phyloP scores from a whole-genome alignment of 2,888 invertebrate species.

The Phorcus lineatus region DNA sequence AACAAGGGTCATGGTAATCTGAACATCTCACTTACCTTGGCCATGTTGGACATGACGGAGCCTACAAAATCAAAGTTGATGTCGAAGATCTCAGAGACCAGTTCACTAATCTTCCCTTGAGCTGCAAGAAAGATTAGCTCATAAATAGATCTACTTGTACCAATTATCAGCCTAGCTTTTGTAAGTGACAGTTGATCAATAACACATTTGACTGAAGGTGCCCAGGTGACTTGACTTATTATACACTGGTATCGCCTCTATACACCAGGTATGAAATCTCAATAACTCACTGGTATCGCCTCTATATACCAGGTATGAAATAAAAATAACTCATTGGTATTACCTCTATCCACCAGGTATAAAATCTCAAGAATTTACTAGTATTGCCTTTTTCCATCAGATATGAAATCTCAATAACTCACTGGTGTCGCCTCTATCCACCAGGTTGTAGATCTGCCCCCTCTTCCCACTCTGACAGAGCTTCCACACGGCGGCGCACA shows the following conservation, averaged over 20 bases:
- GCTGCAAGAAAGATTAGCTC: conserved; percentile 72
- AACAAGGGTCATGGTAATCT: no score
- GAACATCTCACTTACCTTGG: conserved; percentile 80
- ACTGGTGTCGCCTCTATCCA: conserved; percentile 87
- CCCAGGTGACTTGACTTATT: conserved; percentile 44
- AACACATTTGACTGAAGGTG: background rate
- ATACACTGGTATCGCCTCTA: no score
- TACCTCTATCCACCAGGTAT: no score
- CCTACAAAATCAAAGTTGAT: conserved; percentile 93
- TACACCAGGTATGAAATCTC: no score
- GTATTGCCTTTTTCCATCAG: no score
- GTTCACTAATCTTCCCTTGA: conserved; percentile 88
- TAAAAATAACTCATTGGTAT: no score
- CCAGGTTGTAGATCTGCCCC: conserved; percentile 86
- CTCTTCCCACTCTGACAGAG: conserved; percentile 77
- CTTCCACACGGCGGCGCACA: conserved; percentile 88
- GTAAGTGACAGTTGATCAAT: background rate
- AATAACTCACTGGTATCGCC: no score
- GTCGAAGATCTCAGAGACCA: conserved; percentile 88
- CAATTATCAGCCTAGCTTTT: background rate
- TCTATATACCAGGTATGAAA: no score
- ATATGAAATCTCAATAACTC: conserved; percentile 39
- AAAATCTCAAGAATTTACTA: no score
- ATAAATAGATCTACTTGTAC: background rate
- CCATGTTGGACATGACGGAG: conserved; percentile 86